phyloP scores from a whole-genome alignment of 2,797 vertebrate genomes.

The Sphenodon punctatus region DNA sequence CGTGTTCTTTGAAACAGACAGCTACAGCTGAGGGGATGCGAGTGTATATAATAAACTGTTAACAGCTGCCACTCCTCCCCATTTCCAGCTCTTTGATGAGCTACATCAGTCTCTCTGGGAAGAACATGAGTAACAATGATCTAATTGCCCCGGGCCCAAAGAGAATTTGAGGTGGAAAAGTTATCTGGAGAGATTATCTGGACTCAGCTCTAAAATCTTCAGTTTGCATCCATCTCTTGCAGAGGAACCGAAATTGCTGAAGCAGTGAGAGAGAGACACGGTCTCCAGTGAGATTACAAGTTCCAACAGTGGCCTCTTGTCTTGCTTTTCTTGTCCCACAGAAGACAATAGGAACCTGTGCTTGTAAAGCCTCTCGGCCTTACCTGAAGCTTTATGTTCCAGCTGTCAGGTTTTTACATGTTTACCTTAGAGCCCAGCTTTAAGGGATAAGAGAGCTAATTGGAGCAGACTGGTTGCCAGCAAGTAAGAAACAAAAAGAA shows the following conservation, averaged over 20 bases:
- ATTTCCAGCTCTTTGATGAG: background rate
- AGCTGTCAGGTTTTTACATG: conserved; percentile 54
- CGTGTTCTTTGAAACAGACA: conserved; percentile 27
- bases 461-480: conserved; percentile 19
- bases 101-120: background rate
- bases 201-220: background rate
- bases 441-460: conserved; percentile 41
- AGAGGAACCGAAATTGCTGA: conserved; percentile 1
- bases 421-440: conserved; percentile 59
- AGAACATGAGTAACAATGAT: background rate
- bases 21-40: conserved; percentile 44
- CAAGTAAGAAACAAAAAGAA: background rate
- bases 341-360: conserved; percentile 12
- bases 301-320: background rate
- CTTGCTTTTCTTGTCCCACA: conserved; percentile 12
- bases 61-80: conserved; percentile 20
- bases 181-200: background rate
- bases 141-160: accelerated
- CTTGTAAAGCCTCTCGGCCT: conserved; percentile 30
- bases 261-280: background rate
- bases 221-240: background rate
- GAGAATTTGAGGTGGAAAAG: accelerated
- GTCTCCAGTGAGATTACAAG: conserved; percentile 45
- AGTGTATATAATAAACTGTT: background rate
- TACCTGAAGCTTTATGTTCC: conserved; percentile 51